A percentile compares a stretch with the other conserved stretches of the same genome.
These are phyloP conservation scores for Chrysopilus asiliformis DNA, from an alignment of 2,888 invertebrate species.

Conservation along the genomic window DNA sequence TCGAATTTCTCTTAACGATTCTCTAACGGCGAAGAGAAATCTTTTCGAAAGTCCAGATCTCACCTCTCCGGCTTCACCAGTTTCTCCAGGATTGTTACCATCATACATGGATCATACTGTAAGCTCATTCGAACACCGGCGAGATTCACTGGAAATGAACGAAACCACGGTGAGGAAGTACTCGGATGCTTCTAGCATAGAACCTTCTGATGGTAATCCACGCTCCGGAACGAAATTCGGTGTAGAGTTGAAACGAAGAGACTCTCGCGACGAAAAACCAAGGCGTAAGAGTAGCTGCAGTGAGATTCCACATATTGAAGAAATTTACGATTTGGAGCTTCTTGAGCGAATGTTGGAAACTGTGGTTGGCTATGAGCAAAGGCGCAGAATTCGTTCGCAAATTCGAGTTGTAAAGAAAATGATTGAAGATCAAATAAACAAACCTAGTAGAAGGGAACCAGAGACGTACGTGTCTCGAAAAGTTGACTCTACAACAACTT, in stretches of 20 bases:
- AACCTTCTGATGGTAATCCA: conserved; percentile 35
- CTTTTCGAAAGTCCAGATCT: conserved; percentile 24
- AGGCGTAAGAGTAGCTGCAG: conserved; percentile 38
- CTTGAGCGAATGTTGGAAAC: conserved; percentile 63
- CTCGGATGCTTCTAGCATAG: conserved; percentile 7
- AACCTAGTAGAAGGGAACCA: conserved; percentile 3
- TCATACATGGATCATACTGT: conserved; percentile 36
- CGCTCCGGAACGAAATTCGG: conserved; percentile 52
- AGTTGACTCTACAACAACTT: too few species aligned
- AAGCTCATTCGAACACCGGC: conserved; percentile 33
- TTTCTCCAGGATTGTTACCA: conserved; percentile 21
- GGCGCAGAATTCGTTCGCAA: conserved; percentile 62
- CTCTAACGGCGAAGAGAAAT: conserved; percentile 27
- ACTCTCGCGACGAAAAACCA: conserved; percentile 39
- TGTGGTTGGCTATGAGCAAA: conserved; percentile 61
- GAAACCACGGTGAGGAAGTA: conserved; percentile 17
- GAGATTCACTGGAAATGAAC: conserved; percentile 30
- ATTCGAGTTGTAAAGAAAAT: conserved; percentile 57
- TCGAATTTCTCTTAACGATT: conserved; percentile 22
- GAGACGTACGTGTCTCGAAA: conserved; percentile 1
- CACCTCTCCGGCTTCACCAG: conserved; percentile 8
- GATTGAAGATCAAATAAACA: conserved; percentile 31
- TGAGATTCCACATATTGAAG: conserved; percentile 48
- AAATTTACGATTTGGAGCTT: conserved; percentile 55
- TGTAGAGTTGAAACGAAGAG: conserved; percentile 47